Evolutionary conservation across 2,797 vertebrate species (phyloP), one percentile per base, ranked within the genome.

Genomic region (Centroberyx gerrardi): DNA sequence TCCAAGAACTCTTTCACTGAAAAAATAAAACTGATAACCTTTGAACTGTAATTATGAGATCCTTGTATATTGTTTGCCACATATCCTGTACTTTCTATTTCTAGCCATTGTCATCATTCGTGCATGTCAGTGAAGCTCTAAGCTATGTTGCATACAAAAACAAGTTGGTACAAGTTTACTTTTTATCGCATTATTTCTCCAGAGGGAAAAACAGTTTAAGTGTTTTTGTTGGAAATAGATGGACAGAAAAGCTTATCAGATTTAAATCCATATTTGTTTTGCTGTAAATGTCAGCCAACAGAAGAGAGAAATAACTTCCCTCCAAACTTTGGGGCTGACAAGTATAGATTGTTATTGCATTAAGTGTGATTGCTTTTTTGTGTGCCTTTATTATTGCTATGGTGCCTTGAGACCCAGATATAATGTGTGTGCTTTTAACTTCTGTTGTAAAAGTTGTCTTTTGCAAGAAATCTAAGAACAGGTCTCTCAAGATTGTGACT

Each of bases 321-420:
- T 44, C 8, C 48, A 54, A 27, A 65, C n/a, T 29, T 29, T 1
- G 15, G 27, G 49, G 15, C 18, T 42, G 15, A 40, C 33, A 29
- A 49, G 33, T 62, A 14, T 13, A n/a, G 27, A 40, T 51, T 18
- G 3, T 40, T 40, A 40, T 8, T 8, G 38, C 38, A 40, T 40
- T 6, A 0, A 40, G 38, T 38, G 4, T 27, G 51, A 29, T 53
- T 22, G 7, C 4, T 22, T 75, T 31, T 46, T 12, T 5, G 5
- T 46, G 2, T 40, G 38, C 38, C 51, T 62, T 38, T 10, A 14
- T 56, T 40, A 42, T 51, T 73, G 59, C 52, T 14, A 6, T 18
- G 18, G 13, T 62, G 59, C 59, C 56, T 17, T 15, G 56, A 78
- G 62, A 67, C 6, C 38, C 38, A 40, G 38, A 40, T 40, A 9